Evolutionary conservation across 1,140 invertebrate species (phyloP).

Genomic region (Himalopsyche phryganea): DNA sequence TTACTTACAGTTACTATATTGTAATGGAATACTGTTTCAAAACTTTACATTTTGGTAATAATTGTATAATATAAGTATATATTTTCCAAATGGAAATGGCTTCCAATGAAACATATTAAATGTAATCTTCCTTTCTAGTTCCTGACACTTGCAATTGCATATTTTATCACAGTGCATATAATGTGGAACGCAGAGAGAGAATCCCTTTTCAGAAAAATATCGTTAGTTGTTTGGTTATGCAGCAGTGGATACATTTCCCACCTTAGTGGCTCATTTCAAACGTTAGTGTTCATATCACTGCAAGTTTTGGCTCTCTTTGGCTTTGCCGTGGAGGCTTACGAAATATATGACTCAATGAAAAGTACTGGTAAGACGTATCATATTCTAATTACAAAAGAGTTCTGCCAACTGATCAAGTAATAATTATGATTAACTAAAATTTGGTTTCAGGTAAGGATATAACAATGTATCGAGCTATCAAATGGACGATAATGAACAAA

Average conservation of each 20-base stretch:
- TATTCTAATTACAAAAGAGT: neutral
- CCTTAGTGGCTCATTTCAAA: slow-evolving; percentile 56
- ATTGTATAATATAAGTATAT: too few species aligned
- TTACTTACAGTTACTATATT: too few species aligned
- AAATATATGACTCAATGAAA: slow-evolving; percentile 16
- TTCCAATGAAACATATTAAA: too few species aligned
- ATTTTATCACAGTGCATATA: slow-evolving; percentile 46
- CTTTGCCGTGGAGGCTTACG: slow-evolving; percentile 41
- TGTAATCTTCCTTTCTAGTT: slow-evolving; percentile 30
- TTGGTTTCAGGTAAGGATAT: slow-evolving; percentile 26
- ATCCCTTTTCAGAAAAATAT: slow-evolving; percentile 54
- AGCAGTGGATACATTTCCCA: slow-evolving; percentile 60
- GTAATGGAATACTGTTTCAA: too few species aligned
- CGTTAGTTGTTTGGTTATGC: slow-evolving; percentile 60
- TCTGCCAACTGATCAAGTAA: too few species aligned
- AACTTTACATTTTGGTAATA: too few species aligned
- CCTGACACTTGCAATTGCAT: slow-evolving; percentile 38
- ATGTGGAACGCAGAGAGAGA: slow-evolving; percentile 61
- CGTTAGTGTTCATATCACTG: slow-evolving; percentile 56
- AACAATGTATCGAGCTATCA: slow-evolving; percentile 16
- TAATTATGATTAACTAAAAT: too few species aligned
- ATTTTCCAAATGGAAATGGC: too few species aligned
- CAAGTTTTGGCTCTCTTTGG: slow-evolving; percentile 44
- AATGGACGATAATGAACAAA: slow-evolving; percentile 29
- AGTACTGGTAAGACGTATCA: slow-evolving; percentile 6